Evolutionary conservation across 2,888 invertebrate genomes (phyloP).

Genomic region (Dichetophora obliterata): DNA sequence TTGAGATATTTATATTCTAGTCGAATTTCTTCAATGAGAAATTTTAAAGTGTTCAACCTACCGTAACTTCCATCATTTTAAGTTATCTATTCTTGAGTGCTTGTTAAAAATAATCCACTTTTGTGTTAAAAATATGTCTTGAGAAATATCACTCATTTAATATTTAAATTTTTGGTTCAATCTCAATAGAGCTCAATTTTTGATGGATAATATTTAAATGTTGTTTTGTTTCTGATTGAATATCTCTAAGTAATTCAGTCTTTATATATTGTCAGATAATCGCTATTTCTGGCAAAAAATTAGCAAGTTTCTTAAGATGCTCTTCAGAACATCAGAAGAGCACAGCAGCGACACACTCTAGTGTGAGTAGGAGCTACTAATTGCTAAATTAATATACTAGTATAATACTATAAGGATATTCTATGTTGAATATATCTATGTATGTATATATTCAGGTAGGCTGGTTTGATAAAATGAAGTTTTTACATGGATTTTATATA

Average conservation of each 20-base stretch:
- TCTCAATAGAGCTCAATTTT: conserved; percentile 2
- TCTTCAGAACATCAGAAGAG: background rate
- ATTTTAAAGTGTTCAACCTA: background rate
- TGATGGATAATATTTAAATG: conserved; percentile 45
- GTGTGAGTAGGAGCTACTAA: too few relatives aligned
- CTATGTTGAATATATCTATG: too few relatives aligned
- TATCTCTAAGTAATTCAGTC: conserved; percentile 47
- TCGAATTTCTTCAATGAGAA: background rate
- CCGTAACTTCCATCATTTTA: conserved; percentile 4
- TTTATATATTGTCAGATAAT: conserved; percentile 54
- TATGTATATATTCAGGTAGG: too few relatives aligned
- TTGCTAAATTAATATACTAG: too few relatives aligned
- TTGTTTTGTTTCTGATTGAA: conserved; percentile 53
- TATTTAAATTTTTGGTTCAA: background rate
- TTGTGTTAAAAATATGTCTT: background rate
- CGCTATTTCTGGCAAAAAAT: conserved; percentile 28
- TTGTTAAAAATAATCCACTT: background rate
- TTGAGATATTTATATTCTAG: too few relatives aligned
- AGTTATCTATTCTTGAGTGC: background rate
- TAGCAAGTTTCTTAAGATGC: conserved; percentile 18
- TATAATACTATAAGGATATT: too few relatives aligned
- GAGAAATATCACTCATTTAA: background rate
- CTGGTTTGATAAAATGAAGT: too few relatives aligned
- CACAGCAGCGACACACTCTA: too few relatives aligned
- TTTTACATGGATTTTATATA: too few relatives aligned